phyloP scores from a whole-genome alignment of 2,113 vertebrate genomes.

The Tupaia tana region DNA sequence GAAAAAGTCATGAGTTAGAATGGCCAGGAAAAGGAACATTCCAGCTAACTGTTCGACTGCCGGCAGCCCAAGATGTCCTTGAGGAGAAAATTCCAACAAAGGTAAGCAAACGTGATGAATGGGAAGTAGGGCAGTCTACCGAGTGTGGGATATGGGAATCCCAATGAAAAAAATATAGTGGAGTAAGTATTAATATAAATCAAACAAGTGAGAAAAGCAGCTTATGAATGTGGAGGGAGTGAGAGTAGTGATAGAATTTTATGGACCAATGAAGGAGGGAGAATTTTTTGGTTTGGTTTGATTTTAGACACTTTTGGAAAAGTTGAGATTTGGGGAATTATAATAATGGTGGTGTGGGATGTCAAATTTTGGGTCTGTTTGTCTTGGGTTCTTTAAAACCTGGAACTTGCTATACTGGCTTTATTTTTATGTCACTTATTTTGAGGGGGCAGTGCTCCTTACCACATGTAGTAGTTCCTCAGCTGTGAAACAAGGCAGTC shows the following conservation, averaged over 20 bases:
- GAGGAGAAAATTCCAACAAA: not conserved
- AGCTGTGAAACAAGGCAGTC: not conserved
- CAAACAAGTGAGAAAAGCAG: not conserved
- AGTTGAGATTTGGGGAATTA: not conserved
- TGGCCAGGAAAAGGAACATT: slow-evolving; percentile 78
- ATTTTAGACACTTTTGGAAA: not conserved
- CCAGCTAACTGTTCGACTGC: slow-evolving; percentile 85
- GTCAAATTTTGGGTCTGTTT: not conserved
- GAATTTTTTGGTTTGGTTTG: not conserved
- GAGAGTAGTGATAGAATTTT: not conserved
- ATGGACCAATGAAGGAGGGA: not conserved
- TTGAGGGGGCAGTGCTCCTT: not conserved
- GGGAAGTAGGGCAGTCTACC: not conserved
- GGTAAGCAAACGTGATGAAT: slow-evolving; percentile 58
- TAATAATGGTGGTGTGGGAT: not conserved
- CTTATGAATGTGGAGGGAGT: not conserved
- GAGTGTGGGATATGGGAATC: not conserved
- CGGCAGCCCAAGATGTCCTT: slow-evolving; percentile 26
- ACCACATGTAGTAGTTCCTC: not conserved
- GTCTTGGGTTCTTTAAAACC: not conserved
- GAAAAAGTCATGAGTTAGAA: slow-evolving; percentile 85
- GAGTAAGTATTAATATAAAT: not conserved
- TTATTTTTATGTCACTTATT: not conserved
- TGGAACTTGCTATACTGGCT: not conserved
- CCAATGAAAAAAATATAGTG: not conserved